These are phyloP conservation scores for Drosophila emarginata DNA, from an alignment of 2,888 invertebrate species.

Conservation along the genomic window DNA sequence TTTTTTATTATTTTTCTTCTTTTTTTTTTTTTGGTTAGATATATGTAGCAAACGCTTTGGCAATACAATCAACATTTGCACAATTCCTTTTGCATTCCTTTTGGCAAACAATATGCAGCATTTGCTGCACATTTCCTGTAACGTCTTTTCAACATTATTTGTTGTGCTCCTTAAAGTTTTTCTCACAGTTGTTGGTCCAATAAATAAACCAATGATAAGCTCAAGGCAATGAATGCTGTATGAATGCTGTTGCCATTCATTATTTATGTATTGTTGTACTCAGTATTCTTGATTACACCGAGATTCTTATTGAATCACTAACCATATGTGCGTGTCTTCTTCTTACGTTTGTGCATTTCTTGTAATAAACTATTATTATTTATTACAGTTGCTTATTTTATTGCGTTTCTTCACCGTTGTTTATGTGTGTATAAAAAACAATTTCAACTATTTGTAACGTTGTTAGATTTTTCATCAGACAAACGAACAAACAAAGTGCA, in stretches of 20 bases:
- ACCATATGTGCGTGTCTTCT: constrained; percentile 18
- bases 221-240: constrained; percentile 56
- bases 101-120: constrained; percentile 67
- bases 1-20: constrained; percentile 43
- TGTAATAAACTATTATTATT: constrained; percentile 41
- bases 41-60: constrained; percentile 40
- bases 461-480: constrained; percentile 32
- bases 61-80: constrained; percentile 74
- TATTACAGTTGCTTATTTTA: constrained; percentile 31
- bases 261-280: constrained; percentile 69
- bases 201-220: constrained; percentile 76
- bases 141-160: not conserved
- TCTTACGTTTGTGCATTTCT: constrained; percentile 19
- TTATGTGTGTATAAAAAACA: constrained; percentile 28
- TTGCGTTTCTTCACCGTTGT: constrained; percentile 25
- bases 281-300: constrained; percentile 62
- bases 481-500: constrained; percentile 11
- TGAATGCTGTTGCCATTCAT: constrained; percentile 56
- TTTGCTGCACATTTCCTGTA: constrained; percentile 48
- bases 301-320: constrained; percentile 42
- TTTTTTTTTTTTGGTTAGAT: constrained; percentile 47
- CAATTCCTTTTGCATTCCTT: constrained; percentile 64
- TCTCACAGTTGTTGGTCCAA: constrained; percentile 41
- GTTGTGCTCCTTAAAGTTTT: constrained; percentile 47
- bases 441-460: constrained; percentile 40